Evolutionary conservation across 2,888 invertebrate species (phyloP), one percentile per base, ranked within the genome.

Genomic region (Mythimna lalbum): DNA sequence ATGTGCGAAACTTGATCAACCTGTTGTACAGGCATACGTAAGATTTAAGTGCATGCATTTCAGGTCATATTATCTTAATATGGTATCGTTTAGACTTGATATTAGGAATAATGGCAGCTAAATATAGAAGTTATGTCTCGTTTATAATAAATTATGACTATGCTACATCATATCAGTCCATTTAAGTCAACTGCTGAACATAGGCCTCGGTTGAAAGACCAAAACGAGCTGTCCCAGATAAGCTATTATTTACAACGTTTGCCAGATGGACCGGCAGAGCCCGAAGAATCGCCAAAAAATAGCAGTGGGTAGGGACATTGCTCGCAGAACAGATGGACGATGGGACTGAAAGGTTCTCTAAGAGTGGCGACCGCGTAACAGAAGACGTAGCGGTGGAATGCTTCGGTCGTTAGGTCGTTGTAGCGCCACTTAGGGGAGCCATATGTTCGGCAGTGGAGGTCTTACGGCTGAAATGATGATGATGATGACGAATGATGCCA

Each of bases 51-150:
- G 75, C 72, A 69, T 65, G 62, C 64, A 72, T 81, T 81, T 72
- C 62, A 81, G 84, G 79, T 78, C 69, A 74, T 39, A 53, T 64
- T 76, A 71, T 61, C 84, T 81, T 64, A 78, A 78, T 56, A 70
- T 64, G 81, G 78, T 68, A 50, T 77, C 65, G 61, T 78, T 83
- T 70, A 81, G 70, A 83, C 78, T 81, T 73, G 55, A 82, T 67
- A 73, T 80, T 77, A 68, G 81, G 69, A 69, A 68, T 78, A 71
- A 73, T 73, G 69, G 39, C 21, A 55, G 63, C 56, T 69, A 70
- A 70, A 81, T 68, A 77, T 81, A 78, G 69, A 5, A 69, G 65
- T 80, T 53, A 64, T 64, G 57, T 71, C 59, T 47, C 64, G 62
- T 82, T 76, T 80, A 76, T 78, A 81, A 66, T 81, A 78, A 61